A percentile compares a stretch with the other conserved stretches of the same genome.
Evolutionary conservation across 2,888 invertebrate genomes (phyloP).

Genomic region (Nymphalis urticae): DNA sequence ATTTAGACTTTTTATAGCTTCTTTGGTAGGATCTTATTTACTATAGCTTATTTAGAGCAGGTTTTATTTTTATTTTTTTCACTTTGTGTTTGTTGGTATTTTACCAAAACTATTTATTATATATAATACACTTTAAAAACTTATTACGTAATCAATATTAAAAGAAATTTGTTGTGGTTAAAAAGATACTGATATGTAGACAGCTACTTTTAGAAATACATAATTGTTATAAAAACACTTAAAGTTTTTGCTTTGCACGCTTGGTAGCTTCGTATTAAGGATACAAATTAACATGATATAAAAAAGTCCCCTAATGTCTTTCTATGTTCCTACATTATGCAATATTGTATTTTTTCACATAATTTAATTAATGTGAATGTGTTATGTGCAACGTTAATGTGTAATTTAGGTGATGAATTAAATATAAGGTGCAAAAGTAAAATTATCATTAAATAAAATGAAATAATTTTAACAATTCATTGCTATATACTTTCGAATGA

Average conservation of each 20-base stretch:
- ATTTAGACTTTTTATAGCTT: too few relatives aligned
- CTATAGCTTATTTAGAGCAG: too few relatives aligned
- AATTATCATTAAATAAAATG: neutral
- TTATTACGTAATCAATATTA: too few relatives aligned
- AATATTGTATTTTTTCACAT: constrained; percentile 1
- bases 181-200: neutral
- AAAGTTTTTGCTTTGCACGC: constrained; percentile 2
- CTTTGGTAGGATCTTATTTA: too few relatives aligned
- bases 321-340: neutral
- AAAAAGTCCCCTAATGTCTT: constrained; percentile 12
- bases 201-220: constrained; percentile 3
- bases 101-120: too few relatives aligned
- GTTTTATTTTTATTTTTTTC: too few relatives aligned
- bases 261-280: constrained; percentile 7
- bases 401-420: neutral
- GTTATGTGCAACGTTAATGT: neutral
- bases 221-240: neutral
- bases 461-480: neutral
- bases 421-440: neutral
- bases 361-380: constrained; percentile 8
- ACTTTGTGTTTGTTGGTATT: too few relatives aligned
- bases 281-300: constrained; percentile 4
- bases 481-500: too few relatives aligned
- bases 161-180: too few relatives aligned
- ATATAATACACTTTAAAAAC: too few relatives aligned